Conservation (phyloP, 2,888 invertebrate species). For the Phyllotreta striolata region DNA sequence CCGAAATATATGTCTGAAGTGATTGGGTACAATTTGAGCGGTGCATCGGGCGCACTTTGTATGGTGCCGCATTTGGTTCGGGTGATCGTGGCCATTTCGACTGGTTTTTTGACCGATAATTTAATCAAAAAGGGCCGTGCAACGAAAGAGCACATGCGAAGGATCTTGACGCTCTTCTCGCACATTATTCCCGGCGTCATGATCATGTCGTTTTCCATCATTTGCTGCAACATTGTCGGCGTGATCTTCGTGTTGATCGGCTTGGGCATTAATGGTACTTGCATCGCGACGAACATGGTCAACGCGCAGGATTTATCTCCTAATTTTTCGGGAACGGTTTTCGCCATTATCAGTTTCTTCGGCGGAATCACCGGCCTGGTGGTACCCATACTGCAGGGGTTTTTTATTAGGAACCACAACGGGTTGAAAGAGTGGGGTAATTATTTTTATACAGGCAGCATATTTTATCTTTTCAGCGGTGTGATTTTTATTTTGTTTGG, state of each 20-base stretch:
- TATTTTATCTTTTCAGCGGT: not conserved
- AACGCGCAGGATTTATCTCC: slow-evolving; percentile 1
- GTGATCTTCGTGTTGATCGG: not conserved
- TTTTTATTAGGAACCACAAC: not conserved
- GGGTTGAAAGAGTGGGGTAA: slow-evolving; percentile 1
- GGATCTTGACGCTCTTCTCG: not conserved
- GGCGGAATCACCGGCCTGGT: not conserved
- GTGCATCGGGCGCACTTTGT: too few species aligned
- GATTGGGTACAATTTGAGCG: too few species aligned
- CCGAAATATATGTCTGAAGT: too few species aligned
- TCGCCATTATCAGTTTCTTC: not conserved
- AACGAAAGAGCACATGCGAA: too few species aligned
- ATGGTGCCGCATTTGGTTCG: too few species aligned
- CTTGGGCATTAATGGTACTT: not conserved
- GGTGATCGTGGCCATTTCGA: not conserved
- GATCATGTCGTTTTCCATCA: not conserved
- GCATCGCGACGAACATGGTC: not conserved
- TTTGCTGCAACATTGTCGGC: not conserved
- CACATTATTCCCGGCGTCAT: not conserved
- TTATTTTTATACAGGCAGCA: not conserved
- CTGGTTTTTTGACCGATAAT: not conserved
- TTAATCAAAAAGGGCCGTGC: too few species aligned
- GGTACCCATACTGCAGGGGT: not conserved
- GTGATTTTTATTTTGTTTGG: not conserved
- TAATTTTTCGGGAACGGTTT: slow-evolving; percentile 1